A percentile compares a stretch with the other conserved stretches of the same genome.
phyloP scores from a whole-genome alignment of 53 echinoderm and acorn worm species.

The Zoroaster sp. region DNA sequence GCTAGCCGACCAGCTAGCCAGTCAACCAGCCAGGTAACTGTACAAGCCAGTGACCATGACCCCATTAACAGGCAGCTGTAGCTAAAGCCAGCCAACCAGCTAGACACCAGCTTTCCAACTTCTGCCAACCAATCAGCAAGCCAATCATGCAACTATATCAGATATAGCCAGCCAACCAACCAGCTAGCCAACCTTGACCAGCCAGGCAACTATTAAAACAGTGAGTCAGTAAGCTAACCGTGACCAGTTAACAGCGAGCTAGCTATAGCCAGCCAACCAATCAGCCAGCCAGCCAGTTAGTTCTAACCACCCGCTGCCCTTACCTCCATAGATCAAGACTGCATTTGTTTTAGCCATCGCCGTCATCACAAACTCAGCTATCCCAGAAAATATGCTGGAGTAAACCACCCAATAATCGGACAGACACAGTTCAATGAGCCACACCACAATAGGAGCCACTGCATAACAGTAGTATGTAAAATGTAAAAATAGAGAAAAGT shows the following conservation, averaged over 20 bases:
- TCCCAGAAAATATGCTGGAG: conserved; percentile 38
- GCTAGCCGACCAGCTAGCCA: background rate
- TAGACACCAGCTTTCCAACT: no score
- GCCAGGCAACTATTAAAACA: no score
- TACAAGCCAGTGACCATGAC: no score
- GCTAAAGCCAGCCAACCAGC: no score
- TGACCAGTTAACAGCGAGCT: background rate
- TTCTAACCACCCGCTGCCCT: background rate
- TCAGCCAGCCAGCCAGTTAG: background rate
- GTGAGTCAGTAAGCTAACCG: no score
- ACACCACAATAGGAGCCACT: conserved; percentile 42
- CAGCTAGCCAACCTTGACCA: no score
- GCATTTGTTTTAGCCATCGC: conserved; percentile 49
- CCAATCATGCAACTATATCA: no score
- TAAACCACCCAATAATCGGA: conserved; percentile 52
- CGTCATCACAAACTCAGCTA: conserved; percentile 26
- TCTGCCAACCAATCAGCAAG: no score
- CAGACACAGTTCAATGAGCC: conserved; percentile 41
- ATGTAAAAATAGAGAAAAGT: no score
- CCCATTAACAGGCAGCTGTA: no score
- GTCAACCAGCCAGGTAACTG: no score
- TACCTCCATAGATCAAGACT: conserved; percentile 61
- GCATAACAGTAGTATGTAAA: background rate
- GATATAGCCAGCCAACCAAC: no score
- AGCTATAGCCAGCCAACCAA: background rate